Percentiles rank a stretch among this genome's conserved stretches.
These are phyloP conservation scores for Acanthoscelides obtectus DNA, from an alignment of 2,888 invertebrate genomes.

Conservation along the genomic window DNA sequence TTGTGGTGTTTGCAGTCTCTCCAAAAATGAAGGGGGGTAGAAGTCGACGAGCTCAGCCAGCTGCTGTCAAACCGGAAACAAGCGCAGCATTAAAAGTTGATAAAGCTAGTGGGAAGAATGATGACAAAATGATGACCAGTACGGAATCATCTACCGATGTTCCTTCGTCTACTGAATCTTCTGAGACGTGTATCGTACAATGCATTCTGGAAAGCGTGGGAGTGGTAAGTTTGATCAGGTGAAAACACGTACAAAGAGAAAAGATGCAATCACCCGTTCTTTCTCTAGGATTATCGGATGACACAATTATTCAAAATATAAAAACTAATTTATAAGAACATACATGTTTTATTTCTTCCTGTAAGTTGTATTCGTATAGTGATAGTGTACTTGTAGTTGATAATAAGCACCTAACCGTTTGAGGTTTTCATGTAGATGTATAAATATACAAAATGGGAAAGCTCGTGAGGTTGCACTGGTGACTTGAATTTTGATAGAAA, in stretches of 20 bases:
- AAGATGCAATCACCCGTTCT: not conserved
- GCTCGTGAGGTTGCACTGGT: too few relatives aligned
- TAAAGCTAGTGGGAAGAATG: not conserved
- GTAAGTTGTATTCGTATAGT: too few relatives aligned
- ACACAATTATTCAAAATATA: not conserved
- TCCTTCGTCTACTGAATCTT: constrained; percentile 7
- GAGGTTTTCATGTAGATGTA: too few relatives aligned
- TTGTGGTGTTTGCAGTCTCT: not conserved
- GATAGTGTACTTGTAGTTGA: too few relatives aligned
- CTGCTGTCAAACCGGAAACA: not conserved
- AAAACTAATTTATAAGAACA: too few relatives aligned
- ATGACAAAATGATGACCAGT: not conserved
- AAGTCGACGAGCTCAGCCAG: not conserved
- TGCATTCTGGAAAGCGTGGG: constrained; percentile 67
- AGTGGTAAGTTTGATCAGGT: constrained; percentile 56
- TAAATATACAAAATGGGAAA: too few relatives aligned
- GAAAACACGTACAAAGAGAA: not conserved
- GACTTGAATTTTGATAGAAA: too few relatives aligned
- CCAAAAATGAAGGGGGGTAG: not conserved
- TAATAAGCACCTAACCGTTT: too few relatives aligned
- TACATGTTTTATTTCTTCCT: too few relatives aligned
- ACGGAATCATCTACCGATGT: constrained; percentile 11
- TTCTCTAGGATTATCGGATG: not conserved
- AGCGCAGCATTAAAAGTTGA: not conserved
- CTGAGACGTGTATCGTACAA: constrained; percentile 55